Evolutionary conservation across 2,888 invertebrate species (phyloP).

Genomic region (Hyles lineata): DNA sequence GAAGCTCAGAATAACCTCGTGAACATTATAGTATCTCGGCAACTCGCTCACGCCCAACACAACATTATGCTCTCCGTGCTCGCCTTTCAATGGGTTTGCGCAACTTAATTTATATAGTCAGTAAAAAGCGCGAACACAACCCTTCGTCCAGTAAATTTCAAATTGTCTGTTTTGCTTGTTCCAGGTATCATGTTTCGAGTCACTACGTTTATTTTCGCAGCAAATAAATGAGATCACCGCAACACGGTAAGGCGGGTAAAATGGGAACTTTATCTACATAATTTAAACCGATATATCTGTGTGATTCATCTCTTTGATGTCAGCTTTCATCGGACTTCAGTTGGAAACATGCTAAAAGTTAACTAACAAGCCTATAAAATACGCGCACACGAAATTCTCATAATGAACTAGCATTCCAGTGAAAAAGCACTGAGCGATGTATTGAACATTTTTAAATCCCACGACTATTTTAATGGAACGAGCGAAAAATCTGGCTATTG

Average conservation of each 20-base stretch:
- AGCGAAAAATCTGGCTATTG: constrained; percentile 1
- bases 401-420: constrained; percentile 14
- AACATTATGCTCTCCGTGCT: constrained; percentile 62
- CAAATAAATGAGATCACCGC: constrained; percentile 47
- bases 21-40: constrained; percentile 57
- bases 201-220: constrained; percentile 36
- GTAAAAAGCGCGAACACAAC: constrained; percentile 58
- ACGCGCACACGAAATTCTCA: constrained; percentile 32
- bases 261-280: constrained; percentile 56
- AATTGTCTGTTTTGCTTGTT: constrained; percentile 63
- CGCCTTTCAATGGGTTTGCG: constrained; percentile 53
- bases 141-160: constrained; percentile 64
- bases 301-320: constrained; percentile 57
- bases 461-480: background rate
- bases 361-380: constrained; percentile 56
- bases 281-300: constrained; percentile 53
- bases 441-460: constrained; percentile 1
- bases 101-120: constrained; percentile 65
- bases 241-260: constrained; percentile 47
- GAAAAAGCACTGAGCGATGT: background rate
- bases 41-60: constrained; percentile 65
- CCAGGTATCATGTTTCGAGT: constrained; percentile 57
- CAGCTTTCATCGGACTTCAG: constrained; percentile 51
- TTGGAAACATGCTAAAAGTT: constrained; percentile 58
- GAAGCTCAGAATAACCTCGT: constrained; percentile 59